Evolutionary conservation across 2,888 invertebrate genomes (phyloP).

Genomic region (Bombylius discolor): DNA sequence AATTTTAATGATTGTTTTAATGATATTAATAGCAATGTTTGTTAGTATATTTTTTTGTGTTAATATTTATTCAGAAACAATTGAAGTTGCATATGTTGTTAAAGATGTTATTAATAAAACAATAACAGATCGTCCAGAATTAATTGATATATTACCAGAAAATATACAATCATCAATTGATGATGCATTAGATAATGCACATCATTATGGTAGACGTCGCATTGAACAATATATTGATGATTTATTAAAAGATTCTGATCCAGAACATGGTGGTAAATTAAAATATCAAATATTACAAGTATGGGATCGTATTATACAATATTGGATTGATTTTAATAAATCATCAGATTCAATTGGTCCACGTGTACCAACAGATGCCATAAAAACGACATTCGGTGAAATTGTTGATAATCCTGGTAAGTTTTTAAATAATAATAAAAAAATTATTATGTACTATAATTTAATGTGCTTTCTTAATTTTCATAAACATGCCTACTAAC

Average conservation of each 20-base stretch:
- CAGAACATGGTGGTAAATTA: conserved; percentile 64
- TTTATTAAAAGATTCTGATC: conserved; percentile 66
- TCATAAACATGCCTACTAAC: not conserved
- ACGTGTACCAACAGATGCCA: conserved; percentile 57
- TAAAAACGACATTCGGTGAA: conserved; percentile 56
- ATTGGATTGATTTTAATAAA: conserved; percentile 67
- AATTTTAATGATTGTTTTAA: conserved; percentile 71
- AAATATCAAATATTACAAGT: conserved; percentile 82
- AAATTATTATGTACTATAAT: too few species aligned
- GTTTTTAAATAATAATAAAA: conserved; percentile 3
- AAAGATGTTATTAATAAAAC: conserved; percentile 82
- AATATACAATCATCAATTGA: conserved; percentile 53
- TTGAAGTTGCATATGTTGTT: conserved; percentile 78
- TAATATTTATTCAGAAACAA: conserved; percentile 86
- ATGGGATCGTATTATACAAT: conserved; percentile 88
- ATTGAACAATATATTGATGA: conserved; percentile 75
- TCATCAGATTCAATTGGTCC: conserved; percentile 49
- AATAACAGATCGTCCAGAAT: conserved; percentile 76
- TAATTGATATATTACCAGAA: conserved; percentile 64
- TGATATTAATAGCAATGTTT: conserved; percentile 65
- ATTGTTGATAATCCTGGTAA: conserved; percentile 63
- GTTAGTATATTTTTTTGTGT: conserved; percentile 57
- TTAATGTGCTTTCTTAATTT: not conserved
- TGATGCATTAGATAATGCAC: conserved; percentile 83
- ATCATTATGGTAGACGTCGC: conserved; percentile 81